These are phyloP conservation scores for Tricholauxania praeusta DNA, from an alignment of 2,888 invertebrate species.

Conservation along the genomic window DNA sequence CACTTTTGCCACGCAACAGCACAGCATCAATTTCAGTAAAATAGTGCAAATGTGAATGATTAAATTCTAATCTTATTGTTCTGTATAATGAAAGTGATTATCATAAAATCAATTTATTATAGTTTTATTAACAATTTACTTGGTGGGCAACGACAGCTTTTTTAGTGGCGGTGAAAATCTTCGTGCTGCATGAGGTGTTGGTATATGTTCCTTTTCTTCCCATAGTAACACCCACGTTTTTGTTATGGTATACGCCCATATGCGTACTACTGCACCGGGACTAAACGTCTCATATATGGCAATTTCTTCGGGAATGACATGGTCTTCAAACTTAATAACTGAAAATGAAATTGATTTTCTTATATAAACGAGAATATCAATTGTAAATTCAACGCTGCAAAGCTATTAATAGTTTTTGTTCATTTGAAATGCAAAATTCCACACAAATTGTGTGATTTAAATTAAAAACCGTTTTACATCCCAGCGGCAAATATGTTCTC, in stretches of 20 bases:
- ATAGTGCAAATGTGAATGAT: slow-evolving; percentile 83
- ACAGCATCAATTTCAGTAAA: slow-evolving; percentile 92
- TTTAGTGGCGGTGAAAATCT: slow-evolving; percentile 82
- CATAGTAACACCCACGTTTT: slow-evolving; percentile 80
- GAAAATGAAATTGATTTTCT: slow-evolving; percentile 42
- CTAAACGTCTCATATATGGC: slow-evolving; percentile 88
- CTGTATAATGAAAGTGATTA: slow-evolving; percentile 68
- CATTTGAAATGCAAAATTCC: too few relatives aligned
- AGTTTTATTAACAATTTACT: slow-evolving; percentile 64
- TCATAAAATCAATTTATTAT: not conserved
- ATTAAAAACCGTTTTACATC: not conserved
- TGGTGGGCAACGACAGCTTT: slow-evolving; percentile 71
- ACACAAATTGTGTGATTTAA: too few relatives aligned
- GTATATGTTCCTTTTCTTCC: slow-evolving; percentile 71
- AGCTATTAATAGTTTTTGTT: too few relatives aligned
- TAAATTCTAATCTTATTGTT: slow-evolving; percentile 86
- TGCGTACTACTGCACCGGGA: slow-evolving; percentile 84
- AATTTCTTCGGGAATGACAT: slow-evolving; percentile 69
- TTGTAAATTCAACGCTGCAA: not conserved
- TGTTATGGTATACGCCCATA: slow-evolving; percentile 76
- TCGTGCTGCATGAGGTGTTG: slow-evolving; percentile 72
- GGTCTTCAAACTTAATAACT: slow-evolving; percentile 66
- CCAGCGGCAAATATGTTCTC: too few relatives aligned
- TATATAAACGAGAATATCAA: slow-evolving; percentile 6
- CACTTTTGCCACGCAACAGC: slow-evolving; percentile 76